Base-by-base conservation (phyloP, 2,113 vertebrate genomes). In the Brachyhypopomus gauderio region DNA sequence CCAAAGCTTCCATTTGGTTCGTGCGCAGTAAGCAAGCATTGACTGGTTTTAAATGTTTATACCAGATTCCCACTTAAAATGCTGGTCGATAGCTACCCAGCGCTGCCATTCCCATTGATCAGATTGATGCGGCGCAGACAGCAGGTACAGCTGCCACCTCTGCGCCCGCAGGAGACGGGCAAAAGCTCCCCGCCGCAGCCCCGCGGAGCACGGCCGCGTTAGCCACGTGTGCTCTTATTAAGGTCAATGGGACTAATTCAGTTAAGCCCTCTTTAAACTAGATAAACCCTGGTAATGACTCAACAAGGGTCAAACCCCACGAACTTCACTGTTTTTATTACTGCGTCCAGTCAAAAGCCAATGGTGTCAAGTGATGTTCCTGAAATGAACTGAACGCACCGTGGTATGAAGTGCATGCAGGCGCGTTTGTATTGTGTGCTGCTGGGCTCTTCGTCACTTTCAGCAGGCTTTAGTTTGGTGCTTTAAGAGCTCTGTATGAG, bases 31-130 rank as follows among this genome's bases (percentile, higher is more conserved):
- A 84, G 84, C 81, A 81, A 79, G 72, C 71, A 84, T 83, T 81
- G 77, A 78, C 78, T 77, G 59, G 67, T 84, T 85, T 81, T 82
- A 81, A 86, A 80, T 83, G 85, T 86, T 86, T 86, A 86, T 83
- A 86, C 85, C 85, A 83, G 85, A 83, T 86, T 86, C 81, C 85
- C 78, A 86, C 85, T 86, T 86, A 86, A 82, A 79, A 86, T 80
- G 81, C 85, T 86, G 81, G 83, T 86, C 85, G 73, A 86, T 83
- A 78, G 78, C 64, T 76, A 38, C 74, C 77, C 69, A 73, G 69
- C 71, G 74, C 81, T 83, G 79, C 81, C 78, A 83, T 83, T 86
- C 12, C 77, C 41, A 86, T 86, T 86, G 84, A 86, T 80, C 45
- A 69, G 66, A 83, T 81, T 78, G 85, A 80, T 86, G 81, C 70